Conservation (phyloP, 23 tunicate genomes). For the Corella eumyota region DNA sequence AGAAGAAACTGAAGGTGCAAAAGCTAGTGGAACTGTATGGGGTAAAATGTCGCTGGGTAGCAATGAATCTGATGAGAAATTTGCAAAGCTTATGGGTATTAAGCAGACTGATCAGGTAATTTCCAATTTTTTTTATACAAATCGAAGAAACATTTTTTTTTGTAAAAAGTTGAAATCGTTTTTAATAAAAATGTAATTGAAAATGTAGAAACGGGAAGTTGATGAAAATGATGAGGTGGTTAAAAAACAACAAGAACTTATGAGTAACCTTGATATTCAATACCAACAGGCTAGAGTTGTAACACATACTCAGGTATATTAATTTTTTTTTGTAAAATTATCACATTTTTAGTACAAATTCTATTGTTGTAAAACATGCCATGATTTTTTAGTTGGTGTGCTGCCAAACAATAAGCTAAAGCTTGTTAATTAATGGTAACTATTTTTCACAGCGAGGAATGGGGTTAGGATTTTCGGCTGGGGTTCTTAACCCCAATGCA, state of each 20-base stretch:
- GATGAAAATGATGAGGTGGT: constrained; percentile 27
- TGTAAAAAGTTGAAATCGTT: background rate
- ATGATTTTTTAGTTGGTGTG: too few relatives aligned
- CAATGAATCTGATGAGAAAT: constrained; percentile 58
- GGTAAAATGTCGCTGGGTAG: constrained; percentile 61
- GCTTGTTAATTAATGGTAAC: background rate
- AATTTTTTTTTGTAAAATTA: background rate
- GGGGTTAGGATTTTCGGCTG: constrained; percentile 71
- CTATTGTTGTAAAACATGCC: background rate
- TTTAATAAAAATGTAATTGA: background rate
- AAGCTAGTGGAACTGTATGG: constrained; percentile 33
- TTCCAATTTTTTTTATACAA: background rate
- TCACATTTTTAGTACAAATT: constrained; percentile 2
- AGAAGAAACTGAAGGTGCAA: background rate
- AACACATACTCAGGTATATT: constrained; percentile 77
- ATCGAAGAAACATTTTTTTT: background rate
- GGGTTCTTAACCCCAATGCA: constrained; percentile 51
- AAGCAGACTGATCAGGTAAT: constrained; percentile 40
- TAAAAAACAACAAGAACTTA: constrained; percentile 70
- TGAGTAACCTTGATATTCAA: constrained; percentile 73
- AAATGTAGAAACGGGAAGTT: background rate
- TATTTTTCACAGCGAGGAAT: constrained; percentile 49
- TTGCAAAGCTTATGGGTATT: constrained; percentile 94
- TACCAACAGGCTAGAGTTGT: constrained; percentile 81
- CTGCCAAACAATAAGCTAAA: too few relatives aligned